A percentile compares a stretch with the other conserved stretches of the same genome.
These are phyloP conservation scores for Platorchestia sp. DNA, from an alignment of 1,140 invertebrate species.

Conservation along the genomic window DNA sequence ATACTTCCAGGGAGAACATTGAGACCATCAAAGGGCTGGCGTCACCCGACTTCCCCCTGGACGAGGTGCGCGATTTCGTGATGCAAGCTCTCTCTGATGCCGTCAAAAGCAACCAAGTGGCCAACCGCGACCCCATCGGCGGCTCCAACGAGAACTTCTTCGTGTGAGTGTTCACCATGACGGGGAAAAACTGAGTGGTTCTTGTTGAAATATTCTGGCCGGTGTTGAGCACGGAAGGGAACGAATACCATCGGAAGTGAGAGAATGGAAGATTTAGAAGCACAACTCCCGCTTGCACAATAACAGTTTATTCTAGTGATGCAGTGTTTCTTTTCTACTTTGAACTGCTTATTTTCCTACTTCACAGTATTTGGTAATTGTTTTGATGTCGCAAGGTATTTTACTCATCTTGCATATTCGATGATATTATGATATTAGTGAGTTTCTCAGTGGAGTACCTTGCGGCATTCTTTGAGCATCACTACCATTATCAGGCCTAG, in stretches of 20 bases:
- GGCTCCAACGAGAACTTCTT: slow-evolving; percentile 98
- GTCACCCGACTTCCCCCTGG: slow-evolving; percentile 94
- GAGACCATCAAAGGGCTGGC: slow-evolving; percentile 90
- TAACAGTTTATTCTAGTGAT: no score
- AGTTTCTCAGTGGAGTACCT: not conserved
- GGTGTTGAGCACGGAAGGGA: no score
- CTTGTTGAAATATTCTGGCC: no score
- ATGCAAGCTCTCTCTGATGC: slow-evolving; percentile 95
- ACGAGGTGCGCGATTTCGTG: slow-evolving; percentile 92
- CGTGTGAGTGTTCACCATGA: slow-evolving; percentile 78
- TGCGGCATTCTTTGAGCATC: not conserved
- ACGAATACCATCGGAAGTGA: no score
- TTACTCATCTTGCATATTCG: not conserved
- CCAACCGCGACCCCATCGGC: slow-evolving; percentile 98
- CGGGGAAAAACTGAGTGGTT: no score
- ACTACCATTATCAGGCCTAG: not conserved
- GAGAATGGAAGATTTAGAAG: no score
- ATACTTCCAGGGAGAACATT: slow-evolving; percentile 80
- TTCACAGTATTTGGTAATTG: not conserved
- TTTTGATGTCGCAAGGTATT: not conserved
- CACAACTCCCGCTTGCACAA: no score
- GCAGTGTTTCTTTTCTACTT: not conserved
- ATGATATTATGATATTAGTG: not conserved
- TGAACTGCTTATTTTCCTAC: no score
- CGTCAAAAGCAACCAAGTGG: slow-evolving; percentile 94